phyloP scores from a whole-genome alignment of 2,113 vertebrate genomes.

The Herpetotheres cachinnans region DNA sequence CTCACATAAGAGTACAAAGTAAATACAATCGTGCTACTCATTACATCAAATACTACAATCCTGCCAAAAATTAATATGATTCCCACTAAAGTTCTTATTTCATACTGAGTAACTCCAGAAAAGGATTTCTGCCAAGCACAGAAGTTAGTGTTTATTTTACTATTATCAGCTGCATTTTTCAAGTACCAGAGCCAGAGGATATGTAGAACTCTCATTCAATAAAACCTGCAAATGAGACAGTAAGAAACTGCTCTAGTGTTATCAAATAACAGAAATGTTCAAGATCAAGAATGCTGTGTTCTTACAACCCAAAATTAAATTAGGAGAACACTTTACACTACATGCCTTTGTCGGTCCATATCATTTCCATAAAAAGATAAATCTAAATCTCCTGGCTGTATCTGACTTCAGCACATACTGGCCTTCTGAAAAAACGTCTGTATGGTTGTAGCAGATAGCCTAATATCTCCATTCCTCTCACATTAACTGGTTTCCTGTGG shows the following conservation, averaged over 20 bases:
- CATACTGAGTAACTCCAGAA: not conserved
- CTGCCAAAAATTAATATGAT: not conserved
- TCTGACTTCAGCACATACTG: not conserved
- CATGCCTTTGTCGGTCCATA: not conserved
- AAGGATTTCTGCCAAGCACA: not conserved
- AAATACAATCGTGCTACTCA: not conserved
- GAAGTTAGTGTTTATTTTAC: not conserved
- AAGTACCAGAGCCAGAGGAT: not conserved
- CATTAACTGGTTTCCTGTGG: not conserved
- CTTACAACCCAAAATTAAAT: not conserved
- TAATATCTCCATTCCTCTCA: not conserved
- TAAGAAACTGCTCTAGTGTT: not conserved
- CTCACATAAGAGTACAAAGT: not conserved
- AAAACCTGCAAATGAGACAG: not conserved
- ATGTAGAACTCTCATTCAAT: not conserved
- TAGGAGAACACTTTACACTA: not conserved
- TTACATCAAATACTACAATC: not conserved
- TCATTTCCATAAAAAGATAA: not conserved
- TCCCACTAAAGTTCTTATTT: not conserved
- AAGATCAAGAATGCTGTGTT: not conserved
- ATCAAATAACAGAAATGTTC: not conserved
- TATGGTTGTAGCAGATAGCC: not conserved
- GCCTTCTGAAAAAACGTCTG: not conserved
- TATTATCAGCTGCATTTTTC: not conserved
- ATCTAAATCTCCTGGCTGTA: not conserved